Percentiles rank a stretch among this genome's conserved stretches.
phyloP scores from a whole-genome alignment of 2,797 vertebrate species.

The Phataginus tetradactyla region DNA sequence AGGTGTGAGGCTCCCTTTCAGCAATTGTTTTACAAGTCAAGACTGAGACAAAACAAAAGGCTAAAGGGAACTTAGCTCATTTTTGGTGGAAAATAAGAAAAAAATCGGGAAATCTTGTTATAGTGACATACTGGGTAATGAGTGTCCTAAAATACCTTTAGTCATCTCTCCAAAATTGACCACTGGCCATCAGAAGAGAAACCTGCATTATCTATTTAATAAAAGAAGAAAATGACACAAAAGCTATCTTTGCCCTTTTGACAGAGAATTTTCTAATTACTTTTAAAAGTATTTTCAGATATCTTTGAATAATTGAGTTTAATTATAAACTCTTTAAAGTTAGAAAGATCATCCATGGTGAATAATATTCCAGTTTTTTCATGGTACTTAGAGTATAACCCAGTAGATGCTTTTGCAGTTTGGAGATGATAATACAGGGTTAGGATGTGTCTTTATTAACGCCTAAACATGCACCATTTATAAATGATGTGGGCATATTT shows the following conservation, averaged over 20 bases:
- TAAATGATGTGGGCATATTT: background rate
- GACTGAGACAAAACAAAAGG: conserved; percentile 26
- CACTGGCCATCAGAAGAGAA: conserved; percentile 60
- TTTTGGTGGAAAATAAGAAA: background rate
- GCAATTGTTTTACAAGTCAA: conserved; percentile 56
- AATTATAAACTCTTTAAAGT: conserved; percentile 10
- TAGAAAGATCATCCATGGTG: background rate
- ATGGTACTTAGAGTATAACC: background rate
- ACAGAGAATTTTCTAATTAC: conserved; percentile 39
- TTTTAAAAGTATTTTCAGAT: background rate
- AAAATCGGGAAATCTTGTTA: conserved; percentile 47
- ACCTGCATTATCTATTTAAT: background rate
- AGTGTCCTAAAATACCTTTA: background rate
- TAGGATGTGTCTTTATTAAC: background rate
- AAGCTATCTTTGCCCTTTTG: conserved; percentile 46
- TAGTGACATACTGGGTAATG: background rate
- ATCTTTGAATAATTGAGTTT: background rate
- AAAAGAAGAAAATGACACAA: conserved; percentile 50
- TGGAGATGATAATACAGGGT: background rate
- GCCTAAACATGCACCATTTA: background rate
- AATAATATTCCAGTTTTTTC: background rate
- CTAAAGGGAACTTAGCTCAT: background rate
- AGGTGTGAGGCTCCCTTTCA: conserved; percentile 51
- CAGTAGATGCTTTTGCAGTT: background rate
- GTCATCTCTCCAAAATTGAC: conserved; percentile 63